Evolutionary conservation across 2,113 vertebrate species (phyloP), one percentile per base, ranked within the genome.

Genomic region (Sinocyclocheilus anophthalmus): DNA sequence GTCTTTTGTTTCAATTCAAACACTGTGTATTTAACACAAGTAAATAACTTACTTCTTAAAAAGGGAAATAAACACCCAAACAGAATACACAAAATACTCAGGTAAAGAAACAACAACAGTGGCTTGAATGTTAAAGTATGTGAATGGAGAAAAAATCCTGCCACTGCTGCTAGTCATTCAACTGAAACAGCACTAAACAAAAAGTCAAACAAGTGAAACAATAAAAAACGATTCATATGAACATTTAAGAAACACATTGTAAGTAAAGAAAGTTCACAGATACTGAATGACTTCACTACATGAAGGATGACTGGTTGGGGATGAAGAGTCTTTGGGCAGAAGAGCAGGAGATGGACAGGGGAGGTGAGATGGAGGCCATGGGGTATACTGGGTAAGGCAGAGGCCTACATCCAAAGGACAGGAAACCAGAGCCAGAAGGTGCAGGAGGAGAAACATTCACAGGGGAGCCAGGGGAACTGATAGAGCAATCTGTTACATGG

Each of bases 321-420:
- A 90, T 59, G 83, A 76, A 88, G 37, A 88, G 65, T 65, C 79
- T 87, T 24, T 88, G 88, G 48, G 42, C 85, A 26, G 85, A 69
- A 20, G 76, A 45, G 45, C 61, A 63, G 63, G 80, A 77, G 33
- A 88, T 24, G 14, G 88, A 55, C 3, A 90, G 70, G 22, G 87
- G 85, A 16, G 88, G 85, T 14, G 88, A 90, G 76, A 91, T 55
- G 20, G 88, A 76, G 16, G 90, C 63, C 39, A 90, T 72, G 6
- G 88, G 85, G 78, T 76, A 88, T 1, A 76, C 81, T 63, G 87
- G 72, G 77, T 86, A 89, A 0, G 87, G 88, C n/a, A 87, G n/a
- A 26, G 90, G 42, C 22, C 59, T 83, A 26, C 87, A 91, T 37
- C 85, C 81, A 85, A 84, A 90, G 1, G 90, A 84, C 69, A 90